These are phyloP conservation scores for Lasioglossum oenotherae DNA, from an alignment of 2,888 invertebrate genomes.

Conservation along the genomic window DNA sequence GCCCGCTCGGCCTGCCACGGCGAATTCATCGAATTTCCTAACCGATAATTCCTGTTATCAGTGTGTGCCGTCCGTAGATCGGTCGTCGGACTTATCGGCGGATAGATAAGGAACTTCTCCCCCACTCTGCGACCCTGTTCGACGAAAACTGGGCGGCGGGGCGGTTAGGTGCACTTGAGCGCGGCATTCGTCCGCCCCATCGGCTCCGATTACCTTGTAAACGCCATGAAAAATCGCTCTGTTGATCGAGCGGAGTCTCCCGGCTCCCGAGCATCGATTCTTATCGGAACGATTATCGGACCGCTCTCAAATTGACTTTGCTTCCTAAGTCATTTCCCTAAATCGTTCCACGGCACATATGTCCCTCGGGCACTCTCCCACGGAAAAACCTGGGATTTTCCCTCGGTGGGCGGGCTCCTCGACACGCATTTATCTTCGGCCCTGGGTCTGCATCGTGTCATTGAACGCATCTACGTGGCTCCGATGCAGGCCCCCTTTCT, in stretches of 20 bases:
- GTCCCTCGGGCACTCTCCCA: background rate
- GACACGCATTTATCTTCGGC: background rate
- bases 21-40: slow-evolving; percentile 50
- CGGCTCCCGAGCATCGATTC: slow-evolving; percentile 20
- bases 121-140: background rate
- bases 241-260: slow-evolving; percentile 51
- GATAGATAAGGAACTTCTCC: slow-evolving; percentile 59
- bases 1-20: background rate
- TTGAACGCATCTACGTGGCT: background rate
- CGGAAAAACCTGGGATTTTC: background rate
- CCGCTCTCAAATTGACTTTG: slow-evolving; percentile 16
- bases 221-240: slow-evolving; percentile 63
- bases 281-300: slow-evolving; percentile 60
- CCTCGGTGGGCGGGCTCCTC: background rate
- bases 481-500: background rate
- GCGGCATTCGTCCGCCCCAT: slow-evolving; percentile 56
- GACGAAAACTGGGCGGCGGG: slow-evolving; percentile 25
- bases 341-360: slow-evolving; percentile 23
- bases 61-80: slow-evolving; percentile 38
- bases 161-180: slow-evolving; percentile 48
- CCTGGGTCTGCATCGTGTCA: background rate
- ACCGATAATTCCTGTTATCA: slow-evolving; percentile 65
- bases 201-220: slow-evolving; percentile 54
- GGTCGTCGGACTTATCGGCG: slow-evolving; percentile 59
- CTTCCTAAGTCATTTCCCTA: slow-evolving; percentile 33